Evolutionary conservation across 2,797 vertebrate genomes (phyloP), one percentile per base, ranked within the genome.

Genomic region (Taeniopygia guttata): DNA sequence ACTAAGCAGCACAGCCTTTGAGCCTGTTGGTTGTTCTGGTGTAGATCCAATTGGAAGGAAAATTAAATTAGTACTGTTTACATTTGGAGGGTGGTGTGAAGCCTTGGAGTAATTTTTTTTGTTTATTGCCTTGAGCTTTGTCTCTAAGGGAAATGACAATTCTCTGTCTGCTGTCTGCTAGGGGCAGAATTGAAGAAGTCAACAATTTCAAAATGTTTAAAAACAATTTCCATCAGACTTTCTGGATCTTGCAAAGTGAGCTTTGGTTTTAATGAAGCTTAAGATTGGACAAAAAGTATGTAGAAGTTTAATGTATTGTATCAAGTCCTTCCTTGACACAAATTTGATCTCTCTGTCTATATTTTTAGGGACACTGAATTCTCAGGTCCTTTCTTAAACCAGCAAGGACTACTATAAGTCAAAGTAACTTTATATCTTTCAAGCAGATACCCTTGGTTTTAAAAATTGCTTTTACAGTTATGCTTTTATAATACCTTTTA

Each of bases 31-130:
- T 72, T 89, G 78, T 95, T 90, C 78, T 84, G 1, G 3, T 83
- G 45, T 72, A 84, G 67, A 78, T 76, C 62, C 68, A 89, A 30
- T 54, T 86, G 72, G 59, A 93, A 91, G 32, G 62, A 75, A 92
- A 94, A 87, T 90, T 66, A 74, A 84, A 91, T 68, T 72, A 69
- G 32, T 76, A 13, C 55, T 93, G 74, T 89, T 96, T 94, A 60
- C 49, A 54, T 90, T 74, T 93, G 43, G 40, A 87, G 30, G 42
- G 23, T 68, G 64, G 75, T 75, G 87, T 69, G 78, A 89, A 87
- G 51, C 58, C 75, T 84, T 90, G 84, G 77, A 88, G 52, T 18
- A 26, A 2, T 55, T 83, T 81, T 64, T 64, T 78, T 74, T 62
- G 42, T 82, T 89, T 80, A 30, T 80, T 90, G 38, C 38, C 18